Base-by-base conservation (phyloP, 2,888 invertebrate genomes). In the Nomada goodeniana region DNA sequence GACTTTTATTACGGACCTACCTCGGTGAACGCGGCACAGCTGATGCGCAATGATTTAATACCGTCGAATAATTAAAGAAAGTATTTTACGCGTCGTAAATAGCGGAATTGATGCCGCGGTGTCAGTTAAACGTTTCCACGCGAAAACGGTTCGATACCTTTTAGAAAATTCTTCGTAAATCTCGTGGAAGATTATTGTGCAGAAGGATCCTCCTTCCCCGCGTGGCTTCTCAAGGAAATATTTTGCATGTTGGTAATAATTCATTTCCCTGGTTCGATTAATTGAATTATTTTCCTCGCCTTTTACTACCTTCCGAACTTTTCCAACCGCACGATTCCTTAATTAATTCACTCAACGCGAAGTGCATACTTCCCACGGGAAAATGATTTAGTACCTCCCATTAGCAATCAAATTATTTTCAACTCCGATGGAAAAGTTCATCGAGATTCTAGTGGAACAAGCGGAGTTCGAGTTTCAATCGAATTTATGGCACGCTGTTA, bases 1-100 rank as follows among this genome's bases (percentile, higher is more conserved):
- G 79, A 87, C 76, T 81, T 87, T 88, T 85, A 87, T 76, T 76
- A 47, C 80, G 13, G 61, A 47, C 47, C 87, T 77, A 50, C 74
- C 70, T 73, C 73, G 47, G 71, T 65, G 64, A 79, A 73, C 77
- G 18, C 23, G 11, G n/a, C 59, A 59, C 69, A 60, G 70, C 61
- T 59, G 84, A 71, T 76, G 70, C 63, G 7, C 53, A 61, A 47
- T 86, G 80, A 86, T 84, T 82, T 84, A 80, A 63, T 47, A 60
- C 74, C 68, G 60, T 67, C 65, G 80, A 84, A 80, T 82, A 82
- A 87, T 82, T 84, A 70, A 73, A 59, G 65, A 72, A 76, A 42
- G 76, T 65, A 60, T 79, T 86, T 86, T 76, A 84, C 71, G 74
- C 59, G 52, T 76, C 81, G 80, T 86, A 86, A 84, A 84, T 68